Conservation (phyloP, 2,113 vertebrate species). For the Neopipo cinnamomea region DNA sequence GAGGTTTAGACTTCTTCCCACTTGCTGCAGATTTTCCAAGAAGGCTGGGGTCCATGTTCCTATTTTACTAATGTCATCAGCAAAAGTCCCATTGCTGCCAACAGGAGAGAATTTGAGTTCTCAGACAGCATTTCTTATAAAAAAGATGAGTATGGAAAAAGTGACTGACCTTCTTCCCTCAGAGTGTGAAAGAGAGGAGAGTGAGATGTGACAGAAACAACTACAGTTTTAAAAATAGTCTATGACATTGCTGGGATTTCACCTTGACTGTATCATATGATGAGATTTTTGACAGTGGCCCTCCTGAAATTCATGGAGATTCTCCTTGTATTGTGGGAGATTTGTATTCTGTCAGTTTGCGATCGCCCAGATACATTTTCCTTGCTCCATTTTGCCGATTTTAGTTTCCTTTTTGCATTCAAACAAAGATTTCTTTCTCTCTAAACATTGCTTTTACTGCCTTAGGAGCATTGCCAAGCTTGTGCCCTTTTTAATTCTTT, state of each 20-base stretch:
- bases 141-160: neutral
- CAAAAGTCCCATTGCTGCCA: neutral
- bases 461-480: conserved; percentile 43
- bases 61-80: neutral
- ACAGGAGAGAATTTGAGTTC: neutral
- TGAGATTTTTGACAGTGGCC: neutral
- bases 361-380: conserved; percentile 51
- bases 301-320: neutral
- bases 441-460: conserved; percentile 41
- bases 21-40: neutral
- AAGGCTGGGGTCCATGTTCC: neutral
- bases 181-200: neutral
- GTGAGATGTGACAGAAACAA: neutral
- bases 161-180: neutral
- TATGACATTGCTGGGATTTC: neutral
- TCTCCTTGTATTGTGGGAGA: neutral
- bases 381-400: conserved; percentile 30
- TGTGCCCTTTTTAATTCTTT: conserved; percentile 54
- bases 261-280: neutral
- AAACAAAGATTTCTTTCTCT: conserved; percentile 59
- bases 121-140: neutral
- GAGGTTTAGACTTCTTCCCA: neutral
- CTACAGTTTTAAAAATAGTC: neutral
- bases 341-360: conserved; percentile 18
- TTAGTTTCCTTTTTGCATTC: conserved; percentile 44